Conservation (phyloP, 1,140 invertebrate genomes). For the Sinella curviseta region DNA sequence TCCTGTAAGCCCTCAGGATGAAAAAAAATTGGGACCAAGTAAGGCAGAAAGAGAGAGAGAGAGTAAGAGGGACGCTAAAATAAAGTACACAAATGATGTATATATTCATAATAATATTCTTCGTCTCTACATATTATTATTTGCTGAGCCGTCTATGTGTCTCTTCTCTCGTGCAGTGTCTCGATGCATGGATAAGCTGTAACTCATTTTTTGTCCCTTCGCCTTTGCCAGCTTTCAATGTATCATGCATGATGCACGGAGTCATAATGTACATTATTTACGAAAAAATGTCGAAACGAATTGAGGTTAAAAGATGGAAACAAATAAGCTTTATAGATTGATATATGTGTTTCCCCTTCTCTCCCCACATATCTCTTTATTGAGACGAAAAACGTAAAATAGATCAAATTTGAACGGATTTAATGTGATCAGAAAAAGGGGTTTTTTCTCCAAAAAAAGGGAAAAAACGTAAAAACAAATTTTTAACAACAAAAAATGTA, state of each 20-base stretch:
- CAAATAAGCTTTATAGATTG: background rate
- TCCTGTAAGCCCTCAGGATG: background rate
- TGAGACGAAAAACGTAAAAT: conserved; percentile 20
- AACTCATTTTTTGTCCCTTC: background rate
- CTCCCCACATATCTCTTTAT: background rate
- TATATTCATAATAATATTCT: background rate
- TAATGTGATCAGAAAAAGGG: background rate
- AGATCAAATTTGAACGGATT: conserved; percentile 21
- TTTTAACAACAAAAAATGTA: background rate
- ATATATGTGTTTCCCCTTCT: background rate
- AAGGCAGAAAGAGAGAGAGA: background rate
- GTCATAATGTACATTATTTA: background rate
- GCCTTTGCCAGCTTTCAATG: background rate
- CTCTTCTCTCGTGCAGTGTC: too few relatives aligned
- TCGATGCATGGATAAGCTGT: background rate
- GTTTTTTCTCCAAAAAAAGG: conserved; percentile 11
- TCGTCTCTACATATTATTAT: too few relatives aligned
- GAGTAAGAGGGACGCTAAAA: background rate
- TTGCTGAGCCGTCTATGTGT: too few relatives aligned
- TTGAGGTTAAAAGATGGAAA: conserved; percentile 21
- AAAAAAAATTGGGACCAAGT: background rate
- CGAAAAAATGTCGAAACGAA: conserved; percentile 14
- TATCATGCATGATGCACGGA: background rate
- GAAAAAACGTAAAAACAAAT: conserved; percentile 11
- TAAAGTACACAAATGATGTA: background rate